Percentiles rank a stretch among this genome's conserved stretches.
Evolutionary conservation across 2,888 invertebrate species (phyloP).

Genomic region (Agelastica alni): DNA sequence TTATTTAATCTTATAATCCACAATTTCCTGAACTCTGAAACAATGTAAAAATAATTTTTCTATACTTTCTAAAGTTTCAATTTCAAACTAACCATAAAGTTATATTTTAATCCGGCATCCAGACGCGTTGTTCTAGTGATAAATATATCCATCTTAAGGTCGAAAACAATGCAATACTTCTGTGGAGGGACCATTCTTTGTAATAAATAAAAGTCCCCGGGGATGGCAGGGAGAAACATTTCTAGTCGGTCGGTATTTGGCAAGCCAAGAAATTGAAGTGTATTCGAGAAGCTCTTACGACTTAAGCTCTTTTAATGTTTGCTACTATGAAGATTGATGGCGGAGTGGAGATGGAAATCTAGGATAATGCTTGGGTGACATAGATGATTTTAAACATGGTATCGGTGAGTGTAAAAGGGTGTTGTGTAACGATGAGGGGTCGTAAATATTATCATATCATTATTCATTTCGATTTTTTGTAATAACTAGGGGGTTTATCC

Average conservation of each 20-base stretch:
- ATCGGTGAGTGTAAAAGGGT: too few species aligned
- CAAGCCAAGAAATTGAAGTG: conserved; percentile 14
- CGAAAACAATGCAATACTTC: conserved; percentile 12
- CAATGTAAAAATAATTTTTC: too few species aligned
- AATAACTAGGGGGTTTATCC: too few species aligned
- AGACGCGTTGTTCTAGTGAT: not conserved
- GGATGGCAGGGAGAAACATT: not conserved
- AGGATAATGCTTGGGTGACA: too few species aligned
- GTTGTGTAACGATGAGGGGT: too few species aligned
- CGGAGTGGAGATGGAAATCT: conserved; percentile 4
- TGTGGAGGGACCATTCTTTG: conserved; percentile 10
- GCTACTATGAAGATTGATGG: conserved; percentile 17
- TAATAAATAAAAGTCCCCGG: conserved; percentile 19
- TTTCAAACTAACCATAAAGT: too few species aligned
- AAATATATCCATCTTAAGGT: conserved; percentile 12
- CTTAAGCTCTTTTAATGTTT: conserved; percentile 14
- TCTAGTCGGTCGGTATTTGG: not conserved
- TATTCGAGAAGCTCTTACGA: conserved; percentile 10
- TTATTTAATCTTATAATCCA: too few species aligned
- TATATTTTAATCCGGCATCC: not conserved
- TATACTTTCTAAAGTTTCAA: too few species aligned
- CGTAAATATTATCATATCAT: too few species aligned
- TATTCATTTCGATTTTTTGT: too few species aligned
- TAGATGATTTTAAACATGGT: too few species aligned
- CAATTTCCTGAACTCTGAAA: too few species aligned